Evolutionary conservation across 2,797 vertebrate species (phyloP).

Genomic region (Thamnophis elegans): DNA sequence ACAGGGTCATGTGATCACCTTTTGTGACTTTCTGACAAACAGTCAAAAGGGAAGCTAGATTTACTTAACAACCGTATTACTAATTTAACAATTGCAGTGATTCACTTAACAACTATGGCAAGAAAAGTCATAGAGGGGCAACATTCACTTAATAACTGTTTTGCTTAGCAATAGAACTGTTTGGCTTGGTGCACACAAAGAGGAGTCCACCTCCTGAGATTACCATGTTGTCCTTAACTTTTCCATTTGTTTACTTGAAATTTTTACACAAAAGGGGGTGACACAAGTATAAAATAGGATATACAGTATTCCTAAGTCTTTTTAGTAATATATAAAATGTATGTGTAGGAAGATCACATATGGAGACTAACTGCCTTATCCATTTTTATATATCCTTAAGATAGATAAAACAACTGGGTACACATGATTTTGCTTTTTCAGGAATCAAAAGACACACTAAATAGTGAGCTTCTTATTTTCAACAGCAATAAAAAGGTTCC

Average conservation of each 20-base stretch:
- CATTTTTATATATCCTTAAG: background rate
- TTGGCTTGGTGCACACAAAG: too few species aligned
- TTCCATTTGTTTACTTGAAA: background rate
- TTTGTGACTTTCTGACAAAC: background rate
- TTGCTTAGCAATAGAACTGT: too few species aligned
- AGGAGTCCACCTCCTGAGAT: background rate
- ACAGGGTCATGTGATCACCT: background rate
- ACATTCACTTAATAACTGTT: too few species aligned
- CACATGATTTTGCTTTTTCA: background rate
- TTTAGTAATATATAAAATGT: background rate
- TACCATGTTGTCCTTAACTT: background rate
- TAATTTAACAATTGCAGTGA: background rate
- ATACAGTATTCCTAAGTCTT: background rate
- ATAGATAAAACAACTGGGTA: constrained; percentile 17
- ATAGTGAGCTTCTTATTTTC: background rate
- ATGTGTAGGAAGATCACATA: background rate
- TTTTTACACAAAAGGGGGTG: background rate
- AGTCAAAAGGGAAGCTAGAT: background rate
- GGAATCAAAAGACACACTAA: constrained; percentile 2
- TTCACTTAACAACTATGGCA: background rate
- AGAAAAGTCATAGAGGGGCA: background rate
- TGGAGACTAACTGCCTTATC: constrained; percentile 6
- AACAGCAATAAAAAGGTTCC: background rate
- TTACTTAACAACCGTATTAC: background rate
- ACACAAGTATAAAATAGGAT: constrained; percentile 10